phyloP scores from a whole-genome alignment of 1,140 invertebrate species.

The Megathymus violae region DNA sequence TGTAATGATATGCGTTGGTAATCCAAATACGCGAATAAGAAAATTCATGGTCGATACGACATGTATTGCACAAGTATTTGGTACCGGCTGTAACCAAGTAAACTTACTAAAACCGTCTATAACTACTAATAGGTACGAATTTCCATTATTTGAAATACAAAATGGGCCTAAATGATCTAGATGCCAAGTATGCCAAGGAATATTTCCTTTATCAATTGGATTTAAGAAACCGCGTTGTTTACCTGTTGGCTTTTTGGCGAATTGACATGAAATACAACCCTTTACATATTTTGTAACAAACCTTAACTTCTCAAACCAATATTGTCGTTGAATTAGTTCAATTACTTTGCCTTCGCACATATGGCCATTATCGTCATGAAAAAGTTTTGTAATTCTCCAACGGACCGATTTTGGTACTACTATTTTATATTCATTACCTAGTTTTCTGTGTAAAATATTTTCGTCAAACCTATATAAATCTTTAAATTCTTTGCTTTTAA shows the following conservation, averaged over 20 bases:
- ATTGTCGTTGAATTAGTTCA: neutral
- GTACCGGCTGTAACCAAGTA: slow-evolving; percentile 5
- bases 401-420: slow-evolving; percentile 2
- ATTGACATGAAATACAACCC: slow-evolving; percentile 5
- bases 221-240: slow-evolving; percentile 9
- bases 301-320: slow-evolving; percentile 14
- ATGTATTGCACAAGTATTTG: slow-evolving; percentile 2
- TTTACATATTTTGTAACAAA: slow-evolving; percentile 7
- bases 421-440: slow-evolving; percentile 1
- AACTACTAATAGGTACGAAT: slow-evolving; percentile 17
- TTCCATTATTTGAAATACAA: neutral
- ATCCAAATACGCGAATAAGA: slow-evolving; percentile 1
- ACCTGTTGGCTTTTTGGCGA: slow-evolving; percentile 1
- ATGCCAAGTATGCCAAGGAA: slow-evolving; percentile 5
- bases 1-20: slow-evolving; percentile 1
- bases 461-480: too few relatives aligned
- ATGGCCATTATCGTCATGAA: slow-evolving; percentile 9
- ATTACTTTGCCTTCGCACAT: slow-evolving; percentile 2
- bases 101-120: slow-evolving; percentile 19
- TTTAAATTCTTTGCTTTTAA: too few relatives aligned
- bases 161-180: slow-evolving; percentile 20
- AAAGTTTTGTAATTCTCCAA: slow-evolving; percentile 6
- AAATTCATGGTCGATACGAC: neutral
- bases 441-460: too few relatives aligned
- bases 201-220: slow-evolving; percentile 4